Evolutionary conservation across 1,140 invertebrate genomes (phyloP).

Genomic region (Drosophila bocki): DNA sequence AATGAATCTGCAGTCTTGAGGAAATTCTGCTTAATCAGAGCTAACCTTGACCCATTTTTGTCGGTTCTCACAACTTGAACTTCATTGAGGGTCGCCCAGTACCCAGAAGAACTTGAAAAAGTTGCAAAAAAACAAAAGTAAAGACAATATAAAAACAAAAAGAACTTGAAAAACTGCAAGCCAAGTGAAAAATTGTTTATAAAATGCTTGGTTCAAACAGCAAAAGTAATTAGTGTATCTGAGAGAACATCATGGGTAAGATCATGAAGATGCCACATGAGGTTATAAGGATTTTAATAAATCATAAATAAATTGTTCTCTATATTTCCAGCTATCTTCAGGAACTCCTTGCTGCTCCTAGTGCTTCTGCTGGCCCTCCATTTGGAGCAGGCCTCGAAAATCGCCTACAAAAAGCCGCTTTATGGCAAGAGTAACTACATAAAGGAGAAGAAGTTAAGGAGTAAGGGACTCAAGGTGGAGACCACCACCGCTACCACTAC

Average conservation of each 20-base stretch:
- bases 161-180: constrained; percentile 38
- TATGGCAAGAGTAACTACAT: constrained; percentile 49
- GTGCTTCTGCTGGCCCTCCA: constrained; percentile 42
- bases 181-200: constrained; percentile 28
- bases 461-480: constrained; percentile 17
- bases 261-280: neutral
- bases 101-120: neutral
- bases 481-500: constrained; percentile 1
- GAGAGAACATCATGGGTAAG: constrained; percentile 37
- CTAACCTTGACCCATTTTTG: constrained; percentile 24
- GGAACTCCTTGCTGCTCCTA: constrained; percentile 22
- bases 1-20: constrained; percentile 11
- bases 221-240: constrained; percentile 20
- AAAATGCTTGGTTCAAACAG: constrained; percentile 7
- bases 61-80: constrained; percentile 47
- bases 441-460: constrained; percentile 59
- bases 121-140: neutral
- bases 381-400: constrained; percentile 61
- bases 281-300: neutral
- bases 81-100: constrained; percentile 21
- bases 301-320: neutral
- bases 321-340: constrained; percentile 10
- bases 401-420: constrained; percentile 75
- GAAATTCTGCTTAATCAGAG: constrained; percentile 19
- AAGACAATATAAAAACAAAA: neutral